Evolutionary conservation across 2,888 invertebrate species (phyloP).

Genomic region (Synergus itoensis): DNA sequence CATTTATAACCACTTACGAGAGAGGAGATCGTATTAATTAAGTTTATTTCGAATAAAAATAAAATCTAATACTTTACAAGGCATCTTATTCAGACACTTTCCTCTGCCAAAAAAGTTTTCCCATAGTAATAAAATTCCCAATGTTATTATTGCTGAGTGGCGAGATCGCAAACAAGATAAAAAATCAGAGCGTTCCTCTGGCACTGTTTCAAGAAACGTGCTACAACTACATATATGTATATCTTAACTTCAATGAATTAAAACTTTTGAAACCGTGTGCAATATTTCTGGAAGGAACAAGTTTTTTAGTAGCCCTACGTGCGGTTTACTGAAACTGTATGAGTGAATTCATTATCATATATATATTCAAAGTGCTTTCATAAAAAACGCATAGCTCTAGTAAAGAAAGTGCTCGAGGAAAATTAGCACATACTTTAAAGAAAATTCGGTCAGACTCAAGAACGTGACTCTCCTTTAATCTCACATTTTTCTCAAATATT

Average conservation of each 20-base stretch:
- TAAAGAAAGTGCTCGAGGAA: neutral
- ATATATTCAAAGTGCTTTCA: neutral
- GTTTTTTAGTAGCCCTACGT: neutral
- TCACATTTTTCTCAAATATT: neutral
- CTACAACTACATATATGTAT: neutral
- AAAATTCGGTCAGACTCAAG: constrained; percentile 9
- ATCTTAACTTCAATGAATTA: neutral
- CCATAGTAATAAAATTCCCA: neutral
- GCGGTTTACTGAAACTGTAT: neutral
- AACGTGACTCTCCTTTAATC: neutral
- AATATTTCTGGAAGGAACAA: neutral
- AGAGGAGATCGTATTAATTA: neutral
- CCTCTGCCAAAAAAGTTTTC: neutral
- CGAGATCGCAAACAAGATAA: neutral
- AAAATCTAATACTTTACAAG: neutral
- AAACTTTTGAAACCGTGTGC: neutral
- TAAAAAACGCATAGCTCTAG: constrained; percentile 1
- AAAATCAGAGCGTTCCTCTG: neutral
- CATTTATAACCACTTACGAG: neutral
- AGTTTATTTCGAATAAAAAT: neutral
- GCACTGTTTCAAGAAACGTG: neutral
- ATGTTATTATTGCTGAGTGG: neutral
- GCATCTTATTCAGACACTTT: neutral
- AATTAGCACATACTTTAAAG: neutral
- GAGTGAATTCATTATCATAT: neutral